These are phyloP conservation scores for Polietes domitor DNA, from an alignment of 2,888 invertebrate genomes.

Conservation along the genomic window DNA sequence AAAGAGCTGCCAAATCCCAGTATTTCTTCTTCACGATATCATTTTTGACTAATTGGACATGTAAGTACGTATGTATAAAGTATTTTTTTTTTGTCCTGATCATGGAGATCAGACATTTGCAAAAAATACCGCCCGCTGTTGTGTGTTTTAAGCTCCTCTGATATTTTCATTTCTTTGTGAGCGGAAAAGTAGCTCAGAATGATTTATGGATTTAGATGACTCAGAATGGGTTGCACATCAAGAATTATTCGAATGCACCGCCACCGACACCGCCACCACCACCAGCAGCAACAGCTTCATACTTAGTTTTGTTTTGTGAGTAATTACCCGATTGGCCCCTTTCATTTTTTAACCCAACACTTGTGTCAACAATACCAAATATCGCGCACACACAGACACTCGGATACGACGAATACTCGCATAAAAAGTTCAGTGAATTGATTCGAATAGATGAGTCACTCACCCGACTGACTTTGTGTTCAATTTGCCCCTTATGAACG, in stretches of 20 bases:
- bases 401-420: neutral
- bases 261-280: too few species aligned
- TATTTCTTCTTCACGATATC: too few species aligned
- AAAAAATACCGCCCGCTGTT: too few species aligned
- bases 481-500: neutral
- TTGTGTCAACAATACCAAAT: constrained; percentile 29
- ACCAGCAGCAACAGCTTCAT: neutral
- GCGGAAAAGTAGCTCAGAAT: constrained; percentile 27
- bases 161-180: neutral
- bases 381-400: neutral
- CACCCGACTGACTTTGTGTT: neutral
- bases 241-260: neutral
- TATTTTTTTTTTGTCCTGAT: too few species aligned
- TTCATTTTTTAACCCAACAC: constrained; percentile 16
- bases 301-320: neutral
- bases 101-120: too few species aligned
- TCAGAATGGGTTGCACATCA: neutral
- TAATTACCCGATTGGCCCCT: constrained; percentile 11
- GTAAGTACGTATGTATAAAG: too few species aligned
- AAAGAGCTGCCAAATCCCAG: too few species aligned
- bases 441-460: constrained; percentile 23
- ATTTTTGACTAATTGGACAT: too few species aligned
- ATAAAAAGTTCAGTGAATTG: constrained; percentile 18
- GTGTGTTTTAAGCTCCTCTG: neutral
- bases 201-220: constrained; percentile 12